These are phyloP conservation scores for Philereme transversata DNA, from an alignment of 2,888 invertebrate species.

Conservation along the genomic window DNA sequence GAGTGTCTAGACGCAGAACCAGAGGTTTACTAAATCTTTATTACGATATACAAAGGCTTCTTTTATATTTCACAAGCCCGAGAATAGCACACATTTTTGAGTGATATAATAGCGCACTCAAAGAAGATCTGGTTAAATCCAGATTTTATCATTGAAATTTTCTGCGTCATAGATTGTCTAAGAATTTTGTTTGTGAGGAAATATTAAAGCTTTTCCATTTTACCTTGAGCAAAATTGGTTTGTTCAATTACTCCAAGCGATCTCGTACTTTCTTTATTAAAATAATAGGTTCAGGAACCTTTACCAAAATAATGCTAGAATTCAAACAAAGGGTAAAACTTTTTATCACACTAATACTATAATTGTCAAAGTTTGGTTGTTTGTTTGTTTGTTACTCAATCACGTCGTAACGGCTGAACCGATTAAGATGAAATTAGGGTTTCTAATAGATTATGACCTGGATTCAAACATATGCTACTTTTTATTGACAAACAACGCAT, in stretches of 20 bases:
- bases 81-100: constrained; percentile 20
- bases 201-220: background rate
- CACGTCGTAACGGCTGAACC: no score
- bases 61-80: constrained; percentile 20
- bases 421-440: no score
- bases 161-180: background rate
- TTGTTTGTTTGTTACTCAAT: no score
- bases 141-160: constrained; percentile 5
- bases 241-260: background rate
- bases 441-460: no score
- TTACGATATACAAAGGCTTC: constrained; percentile 29
- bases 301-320: no score
- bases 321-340: no score
- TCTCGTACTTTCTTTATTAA: no score
- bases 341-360: no score
- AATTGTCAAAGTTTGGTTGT: no score
- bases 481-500: no score
- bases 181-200: background rate
- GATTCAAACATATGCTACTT: no score
- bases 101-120: constrained; percentile 3
- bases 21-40: constrained; percentile 35
- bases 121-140: constrained; percentile 4
- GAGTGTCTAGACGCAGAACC: constrained; percentile 56
- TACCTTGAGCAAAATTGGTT: background rate
- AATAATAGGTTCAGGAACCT: no score